Evolutionary conservation across 2,888 invertebrate genomes (phyloP), one percentile per base, ranked within the genome.

Genomic region (Drosophila meridiana): DNA sequence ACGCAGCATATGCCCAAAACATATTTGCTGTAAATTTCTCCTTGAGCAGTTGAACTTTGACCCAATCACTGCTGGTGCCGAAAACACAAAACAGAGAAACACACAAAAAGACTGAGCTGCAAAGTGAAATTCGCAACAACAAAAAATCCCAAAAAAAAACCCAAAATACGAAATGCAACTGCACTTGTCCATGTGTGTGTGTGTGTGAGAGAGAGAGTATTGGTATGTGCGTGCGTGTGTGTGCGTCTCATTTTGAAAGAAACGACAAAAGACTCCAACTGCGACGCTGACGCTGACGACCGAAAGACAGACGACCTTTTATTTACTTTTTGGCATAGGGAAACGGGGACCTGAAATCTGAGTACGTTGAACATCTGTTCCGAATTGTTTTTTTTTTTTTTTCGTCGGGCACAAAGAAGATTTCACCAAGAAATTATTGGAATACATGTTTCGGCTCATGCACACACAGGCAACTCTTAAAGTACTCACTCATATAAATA

Each of bases 331-430:
- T 75, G 70, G 60, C 68, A 61, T 71, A 64, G 68, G 70, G 80
- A 77, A 75, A 70, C 69, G 74, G 73, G 69, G 74, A 84, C 74
- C 71, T 82, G 87, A 85, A 87, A 87, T 87, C 80, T 69, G 87
- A 87, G 80, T 76, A 64, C 69, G 56, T 55, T 69, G 77, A 90
- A 90, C 87, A 87, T 81, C 81, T 87, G 87, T 90, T 88, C 82
- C 43, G 60, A 78, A 83, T 69, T 61, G 56, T 69, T 56, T 42
- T 60, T 38, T 1, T 40, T 14, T 38, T 42, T 47, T 38, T 43
- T 61, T 60, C 30, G 53, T 72, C 43, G 67, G 50, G 59, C 72
- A 80, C 77, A 76, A 78, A 72, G 80, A 76, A 77, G 82, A 87
- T 89, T 85, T 89, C 87, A 84, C 89, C 89, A 84, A 83, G 70